Base-by-base conservation (phyloP, 2,797 vertebrate genomes). In the Chromobotia macracanthus region DNA sequence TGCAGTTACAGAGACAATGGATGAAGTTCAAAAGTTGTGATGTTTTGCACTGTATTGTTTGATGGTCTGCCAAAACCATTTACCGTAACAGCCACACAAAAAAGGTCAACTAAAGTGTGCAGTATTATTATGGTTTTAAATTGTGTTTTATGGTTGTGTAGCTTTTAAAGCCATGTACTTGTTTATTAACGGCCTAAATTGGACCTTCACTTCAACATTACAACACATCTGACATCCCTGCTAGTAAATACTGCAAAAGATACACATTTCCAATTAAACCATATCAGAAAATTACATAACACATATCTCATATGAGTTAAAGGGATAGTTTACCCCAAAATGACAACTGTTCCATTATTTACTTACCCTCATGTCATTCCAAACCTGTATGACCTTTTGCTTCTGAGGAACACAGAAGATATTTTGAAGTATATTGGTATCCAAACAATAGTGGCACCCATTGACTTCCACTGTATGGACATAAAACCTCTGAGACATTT, bases 31-130 rank as follows among this genome's bases (percentile, higher is more conserved):
- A 23, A 61, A 16, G 58, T 60, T 60, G 21, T 55, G 19, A 7
- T 21, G 5, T 11, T n/a, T 19, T 9, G 61, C 19, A 41, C 19
- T 66, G 13, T 16, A 75, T 64, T 74, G 48, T 25, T n/a, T n/a
- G n/a, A n/a, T n/a, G 23, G 16, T 28, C 55, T 44, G 28, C 21
- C 35, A 67, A 35, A 21, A 13, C 0, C 21, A 55, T 76, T 56
- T 75, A 75, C 21, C 0, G 1, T 65, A 64, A 75, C 19, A 38
- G 23, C 13, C n/a, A 64, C 28, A 38, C n/a, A n/a, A 64, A 63
- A 63, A 53, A 75, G 19, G 63, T 75, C 16, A 66, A 75, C 64
- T 1, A 21, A n/a, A n/a, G n/a, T n/a, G 21, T 25, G 35, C n/a
- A n/a, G n/a, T n/a, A n/a, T n/a, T n/a, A n/a, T n/a, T n/a, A n/a